These are phyloP conservation scores for Maconellicoccus hirsutus DNA, from an alignment of 1,140 invertebrate species.

Conservation along the genomic window DNA sequence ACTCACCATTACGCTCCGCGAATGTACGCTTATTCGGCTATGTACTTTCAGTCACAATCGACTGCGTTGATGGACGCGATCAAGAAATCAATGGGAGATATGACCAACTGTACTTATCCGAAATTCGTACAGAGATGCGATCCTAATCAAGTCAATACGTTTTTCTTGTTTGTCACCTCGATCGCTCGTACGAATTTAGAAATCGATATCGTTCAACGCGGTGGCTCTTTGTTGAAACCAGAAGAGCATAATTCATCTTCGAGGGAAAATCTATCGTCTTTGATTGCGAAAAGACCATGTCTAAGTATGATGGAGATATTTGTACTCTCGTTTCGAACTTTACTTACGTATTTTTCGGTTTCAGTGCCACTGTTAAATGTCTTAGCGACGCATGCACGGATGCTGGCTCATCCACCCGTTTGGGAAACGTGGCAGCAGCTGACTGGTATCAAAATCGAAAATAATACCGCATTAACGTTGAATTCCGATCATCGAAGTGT, in stretches of 20 bases:
- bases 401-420: slow-evolving; percentile 45
- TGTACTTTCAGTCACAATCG: slow-evolving; percentile 30
- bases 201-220: slow-evolving; percentile 76
- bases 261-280: slow-evolving; percentile 38
- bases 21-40: background rate
- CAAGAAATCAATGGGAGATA: slow-evolving; percentile 83
- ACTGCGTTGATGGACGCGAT: slow-evolving; percentile 64
- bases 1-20: background rate
- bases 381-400: slow-evolving; percentile 67
- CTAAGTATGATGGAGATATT: slow-evolving; percentile 45
- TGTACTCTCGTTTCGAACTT: background rate
- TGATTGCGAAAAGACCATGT: slow-evolving; percentile 70
- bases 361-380: slow-evolving; percentile 78
- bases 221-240: slow-evolving; percentile 53
- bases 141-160: slow-evolving; percentile 39
- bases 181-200: slow-evolving; percentile 87
- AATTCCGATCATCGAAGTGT: slow-evolving; percentile 48
- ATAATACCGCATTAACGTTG: slow-evolving; percentile 37
- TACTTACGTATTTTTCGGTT: slow-evolving; percentile 29
- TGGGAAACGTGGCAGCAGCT: slow-evolving; percentile 52
- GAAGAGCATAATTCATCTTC: slow-evolving; percentile 36
- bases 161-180: slow-evolving; percentile 40
- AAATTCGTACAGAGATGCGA: slow-evolving; percentile 43
- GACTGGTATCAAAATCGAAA: slow-evolving; percentile 39
- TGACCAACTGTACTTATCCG: slow-evolving; percentile 65